Conservation (phyloP, 1,140 invertebrate genomes). For the Cydia strobilella region DNA sequence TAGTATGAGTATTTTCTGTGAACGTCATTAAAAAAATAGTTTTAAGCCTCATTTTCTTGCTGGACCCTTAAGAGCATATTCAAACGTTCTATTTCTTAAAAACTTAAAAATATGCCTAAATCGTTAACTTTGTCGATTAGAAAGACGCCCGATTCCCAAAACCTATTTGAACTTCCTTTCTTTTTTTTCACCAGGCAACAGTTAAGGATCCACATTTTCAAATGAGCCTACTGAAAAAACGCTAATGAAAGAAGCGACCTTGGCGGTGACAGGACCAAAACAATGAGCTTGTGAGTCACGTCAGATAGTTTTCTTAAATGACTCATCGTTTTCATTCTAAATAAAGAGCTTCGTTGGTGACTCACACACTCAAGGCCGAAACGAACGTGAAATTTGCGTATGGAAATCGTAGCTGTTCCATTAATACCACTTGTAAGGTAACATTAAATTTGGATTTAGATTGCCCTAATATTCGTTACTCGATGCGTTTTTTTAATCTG, state of each 20-base stretch:
- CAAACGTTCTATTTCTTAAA: no score
- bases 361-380: neutral
- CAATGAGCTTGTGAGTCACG: neutral
- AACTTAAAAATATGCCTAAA: no score
- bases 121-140: no score
- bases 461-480: no score
- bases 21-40: no score
- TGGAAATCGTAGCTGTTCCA: neutral
- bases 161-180: no score
- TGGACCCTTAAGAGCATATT: no score
- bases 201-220: neutral
- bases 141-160: no score
- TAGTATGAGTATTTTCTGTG: no score
- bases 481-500: no score
- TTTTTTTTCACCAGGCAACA: neutral
- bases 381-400: neutral
- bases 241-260: neutral
- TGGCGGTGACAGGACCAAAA: neutral
- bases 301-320: slow-evolving; percentile 5
- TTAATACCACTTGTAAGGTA: neutral
- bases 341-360: slow-evolving; percentile 6
- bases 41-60: no score
- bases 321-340: slow-evolving; percentile 19
- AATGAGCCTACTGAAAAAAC: neutral
- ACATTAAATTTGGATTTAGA: no score